A percentile compares a stretch with the other conserved stretches of the same genome.
These are phyloP conservation scores for Montipora cactus DNA, from an alignment of 64 coral and sea anemone genomes.

Conservation along the genomic window DNA sequence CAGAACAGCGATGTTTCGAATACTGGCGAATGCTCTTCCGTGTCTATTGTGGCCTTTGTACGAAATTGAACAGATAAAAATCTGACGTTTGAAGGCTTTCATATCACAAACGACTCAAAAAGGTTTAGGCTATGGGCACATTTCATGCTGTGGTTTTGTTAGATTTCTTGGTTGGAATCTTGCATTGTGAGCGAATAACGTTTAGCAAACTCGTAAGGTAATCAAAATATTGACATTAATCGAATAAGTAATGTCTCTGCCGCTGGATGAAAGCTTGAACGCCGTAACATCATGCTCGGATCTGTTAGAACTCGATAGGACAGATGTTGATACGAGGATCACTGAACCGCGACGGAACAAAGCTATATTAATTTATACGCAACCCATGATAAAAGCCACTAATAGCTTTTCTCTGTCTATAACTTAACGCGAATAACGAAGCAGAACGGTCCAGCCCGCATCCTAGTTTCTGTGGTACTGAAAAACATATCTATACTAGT, in stretches of 20 bases:
- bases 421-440: too few relatives aligned
- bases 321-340: background rate
- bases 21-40: background rate
- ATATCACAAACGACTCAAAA: conserved; percentile 11
- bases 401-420: too few relatives aligned
- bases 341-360: background rate
- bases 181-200: background rate
- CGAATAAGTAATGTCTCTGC: background rate
- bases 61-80: background rate
- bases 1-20: background rate
- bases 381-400: background rate
- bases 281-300: background rate
- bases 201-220: background rate
- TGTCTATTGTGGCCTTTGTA: background rate
- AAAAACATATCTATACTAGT: too few relatives aligned
- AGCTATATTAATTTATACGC: background rate
- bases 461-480: too few relatives aligned
- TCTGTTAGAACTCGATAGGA: background rate
- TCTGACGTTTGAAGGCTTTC: conserved; percentile 1
- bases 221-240: background rate
- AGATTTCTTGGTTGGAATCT: background rate
- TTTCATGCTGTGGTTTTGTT: conserved; percentile 28
- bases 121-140: background rate
- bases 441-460: too few relatives aligned
- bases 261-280: background rate